Percentiles rank a stretch among this genome's conserved stretches.
phyloP scores from a whole-genome alignment of 2,113 vertebrate species.

The Otis tarda region DNA sequence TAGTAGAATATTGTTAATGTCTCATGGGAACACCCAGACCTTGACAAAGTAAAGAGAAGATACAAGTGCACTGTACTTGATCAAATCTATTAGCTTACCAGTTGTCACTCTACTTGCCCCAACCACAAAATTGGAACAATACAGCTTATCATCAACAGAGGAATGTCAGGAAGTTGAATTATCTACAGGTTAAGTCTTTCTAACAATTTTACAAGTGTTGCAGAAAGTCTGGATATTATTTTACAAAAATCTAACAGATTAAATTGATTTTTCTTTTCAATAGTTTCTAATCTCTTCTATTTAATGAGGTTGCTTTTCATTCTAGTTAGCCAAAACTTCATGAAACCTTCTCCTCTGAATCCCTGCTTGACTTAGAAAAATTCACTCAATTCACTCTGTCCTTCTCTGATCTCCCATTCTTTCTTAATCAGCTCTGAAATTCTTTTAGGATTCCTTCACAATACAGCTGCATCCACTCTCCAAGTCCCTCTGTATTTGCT shows the following conservation, averaged over 20 bases:
- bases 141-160: background rate
- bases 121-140: background rate
- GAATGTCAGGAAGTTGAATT: background rate
- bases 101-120: background rate
- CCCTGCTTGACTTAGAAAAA: background rate
- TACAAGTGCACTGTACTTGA: background rate
- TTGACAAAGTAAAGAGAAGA: background rate
- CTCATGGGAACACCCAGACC: background rate
- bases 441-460: background rate
- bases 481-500: background rate
- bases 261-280: background rate
- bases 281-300: background rate
- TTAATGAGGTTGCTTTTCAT: background rate
- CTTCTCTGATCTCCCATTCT: constrained; percentile 10
- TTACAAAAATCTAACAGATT: background rate
- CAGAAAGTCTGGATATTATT: background rate
- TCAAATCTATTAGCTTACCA: background rate
- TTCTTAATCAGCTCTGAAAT: constrained; percentile 35
- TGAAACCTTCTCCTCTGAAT: background rate
- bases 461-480: background rate
- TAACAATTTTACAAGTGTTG: background rate
- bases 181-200: background rate
- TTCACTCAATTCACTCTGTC: background rate
- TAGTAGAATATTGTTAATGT: background rate
- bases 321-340: background rate